Percentiles rank a stretch among this genome's conserved stretches.
Evolutionary conservation across 2,888 invertebrate genomes (phyloP).

Genomic region (Neoascia interrupta): DNA sequence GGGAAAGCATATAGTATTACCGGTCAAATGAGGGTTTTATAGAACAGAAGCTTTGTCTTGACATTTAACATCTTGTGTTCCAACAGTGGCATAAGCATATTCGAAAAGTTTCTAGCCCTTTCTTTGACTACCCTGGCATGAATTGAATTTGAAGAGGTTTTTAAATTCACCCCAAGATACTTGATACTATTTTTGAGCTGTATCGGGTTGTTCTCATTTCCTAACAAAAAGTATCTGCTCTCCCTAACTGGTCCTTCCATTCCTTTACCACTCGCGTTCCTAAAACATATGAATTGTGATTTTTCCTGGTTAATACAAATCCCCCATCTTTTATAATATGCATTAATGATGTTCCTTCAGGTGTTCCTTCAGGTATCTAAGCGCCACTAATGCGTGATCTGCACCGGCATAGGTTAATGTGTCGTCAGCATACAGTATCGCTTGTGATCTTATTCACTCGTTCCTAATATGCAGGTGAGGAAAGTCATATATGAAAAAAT

Average conservation of each 20-base stretch:
- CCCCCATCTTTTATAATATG: no score
- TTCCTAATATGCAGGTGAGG: not conserved
- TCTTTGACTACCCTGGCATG: not conserved
- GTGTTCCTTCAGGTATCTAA: not conserved
- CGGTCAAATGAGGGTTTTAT: not conserved
- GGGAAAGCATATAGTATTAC: not conserved
- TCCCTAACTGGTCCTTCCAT: not conserved
- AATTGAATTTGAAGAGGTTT: conserved; percentile 3
- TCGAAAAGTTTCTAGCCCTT: not conserved
- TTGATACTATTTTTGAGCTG: not conserved
- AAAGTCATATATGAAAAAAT: not conserved
- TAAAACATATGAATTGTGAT: no score
- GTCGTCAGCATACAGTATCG: no score
- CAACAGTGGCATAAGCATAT: not conserved
- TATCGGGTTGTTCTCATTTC: not conserved
- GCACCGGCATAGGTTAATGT: not conserved
- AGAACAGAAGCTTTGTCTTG: not conserved
- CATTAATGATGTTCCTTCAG: not conserved
- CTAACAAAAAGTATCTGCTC: not conserved
- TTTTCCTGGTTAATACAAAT: no score
- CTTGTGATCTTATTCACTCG: not conserved
- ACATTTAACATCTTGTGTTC: not conserved
- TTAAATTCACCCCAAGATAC: not conserved
- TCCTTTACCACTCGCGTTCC: not conserved
- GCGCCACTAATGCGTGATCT: not conserved